Evolutionary conservation across 2,113 vertebrate species (phyloP), one percentile per base, ranked within the genome.

Genomic region (Hyperopisus bebe): DNA sequence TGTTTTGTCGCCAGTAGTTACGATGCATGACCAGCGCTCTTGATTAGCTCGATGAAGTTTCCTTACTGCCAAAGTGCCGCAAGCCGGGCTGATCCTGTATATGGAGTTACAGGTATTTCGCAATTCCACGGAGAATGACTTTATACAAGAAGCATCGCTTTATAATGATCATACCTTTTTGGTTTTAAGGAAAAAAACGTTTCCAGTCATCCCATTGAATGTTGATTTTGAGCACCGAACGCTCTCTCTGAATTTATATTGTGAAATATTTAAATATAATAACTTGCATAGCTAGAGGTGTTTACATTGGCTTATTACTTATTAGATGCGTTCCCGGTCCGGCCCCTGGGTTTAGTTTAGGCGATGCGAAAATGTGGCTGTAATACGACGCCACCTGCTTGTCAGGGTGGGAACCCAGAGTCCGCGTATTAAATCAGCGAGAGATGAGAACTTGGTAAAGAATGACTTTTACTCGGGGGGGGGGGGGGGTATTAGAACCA

Each of bases 21-120:
- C 10, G 39, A 44, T 66, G 35, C 51, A 24, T 62, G 31, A 21
- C 13, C 51, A 21, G 51, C 51, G 35, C 35, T 39, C 7, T 24
- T 19, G 19, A 24, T 53, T 42, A 44, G 27, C 5, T 70, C 8
- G 27, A 31, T 70, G 58, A 48, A 88, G 62, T 88, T 46, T 53
- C 27, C 50, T 83, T 48, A 51, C 87, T 88, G 86, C 35, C 17
- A 70, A 48, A 19, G 7, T 13, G 42, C 4, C 21, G 39, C 84
- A 9, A 87, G n/a, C 44, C 46, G 5, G 66, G 15, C 70, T 55
- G 48, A 83, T 83, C 19, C 74, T 53, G 48, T 55, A 27, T 83
- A 55, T 50, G 88, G 77, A 89, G 88, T 89, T 89, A n/a, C 27
- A 89, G 27, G 74, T 89, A 83, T 42, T 83, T 53, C 47, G 74